Evolutionary conservation across 2,113 vertebrate genomes (phyloP), one percentile per base, ranked within the genome.

Genomic region (Rhinoptilus africanus): DNA sequence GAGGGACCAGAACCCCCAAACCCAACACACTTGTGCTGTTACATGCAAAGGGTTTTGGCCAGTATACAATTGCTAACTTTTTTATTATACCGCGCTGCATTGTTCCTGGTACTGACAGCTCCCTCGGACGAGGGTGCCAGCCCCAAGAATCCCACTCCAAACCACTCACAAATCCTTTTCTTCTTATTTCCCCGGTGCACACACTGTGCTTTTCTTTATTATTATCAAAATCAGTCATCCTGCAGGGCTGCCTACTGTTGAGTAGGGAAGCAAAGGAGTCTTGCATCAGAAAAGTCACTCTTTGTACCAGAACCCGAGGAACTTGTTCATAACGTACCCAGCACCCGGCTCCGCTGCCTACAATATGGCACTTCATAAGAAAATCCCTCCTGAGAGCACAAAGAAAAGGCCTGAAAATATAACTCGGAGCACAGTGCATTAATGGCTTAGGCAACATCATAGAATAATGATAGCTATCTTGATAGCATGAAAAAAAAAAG

Each of bases 71-170:
- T 39, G 16, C 16, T 69, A 59, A 71, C 32, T 41, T 48, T 32
- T 51, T 60, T 21, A 80, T 17, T 24, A 43, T 34, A 23, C 32
- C 59, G 39, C n/a, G 37, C 50, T 41, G 66, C 48, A 21, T 34
- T 0, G 0, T 51, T 81, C 23, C 51, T 56, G 35, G 18, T 35
- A 59, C 43, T 1, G 1, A 72, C 45, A 84, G 24, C 19, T 87
- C 23, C 26, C 24, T 47, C 1, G 0, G 28, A 53, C 2, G 1
- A 83, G 22, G 57, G 80, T 32, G 51, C 22, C 0, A 0, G 39
- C 21, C 34, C 6, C 2, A 7, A 72, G 48, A 91, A 93, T 30
- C 43, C 48, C 39, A 66, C 69, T 91, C 24, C 27, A 91, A 78
- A 60, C 19, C 53, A 79, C 71, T 57, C 62, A 87, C 24, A 72